Base-by-base conservation (phyloP, 2,888 invertebrate genomes). In the Drosophila algonquin region DNA sequence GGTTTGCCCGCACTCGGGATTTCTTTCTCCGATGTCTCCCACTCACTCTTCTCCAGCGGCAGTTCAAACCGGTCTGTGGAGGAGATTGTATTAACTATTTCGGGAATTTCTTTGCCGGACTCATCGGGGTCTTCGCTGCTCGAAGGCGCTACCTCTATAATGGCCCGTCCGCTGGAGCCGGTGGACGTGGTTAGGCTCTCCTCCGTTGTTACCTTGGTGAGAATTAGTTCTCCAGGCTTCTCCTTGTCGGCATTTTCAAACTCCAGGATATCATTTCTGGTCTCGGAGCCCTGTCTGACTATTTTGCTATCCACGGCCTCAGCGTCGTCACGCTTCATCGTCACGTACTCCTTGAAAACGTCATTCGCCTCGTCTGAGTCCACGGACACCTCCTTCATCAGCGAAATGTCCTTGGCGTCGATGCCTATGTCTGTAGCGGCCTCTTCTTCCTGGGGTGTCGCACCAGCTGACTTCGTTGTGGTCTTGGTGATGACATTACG, bases 401-500 rank as follows among this genome's bases (percentile, higher is more conserved):
- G 30, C 12, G 71, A 55, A 56, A 84, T 85, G 62, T 89, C 87
- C 6, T 77, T 86, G 44, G 90, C 84, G 16, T 88, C 88, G 50
- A 90, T 87, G 27, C 61, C 70, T 14, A 81, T 45, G 1, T 79
- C 80, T 14, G 57, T 45, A 21, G 64, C 60, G 5, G 76, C 55
- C 47, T 81, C 77, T 47, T 86, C 87, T 2, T 81, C 80, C 47
- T 82, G 88, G 0, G 89, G 77, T 1, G 77, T 77, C n/a, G 63
- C 57, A 24, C 71, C 46, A 5, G 85, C 81, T 6, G 87, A 76
- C 35, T 80, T 89, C 9, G 88, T 81, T 24, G 90, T 82, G 1
- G 92, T 90, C 75, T 91, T 92, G 2, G 74, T 91, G 32, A 92
- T 92, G 1, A 92, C 87, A 81, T 92, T 92, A 1, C 85, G 86